Conservation (phyloP, 2,888 invertebrate genomes). For the Neelides folsomi region DNA sequence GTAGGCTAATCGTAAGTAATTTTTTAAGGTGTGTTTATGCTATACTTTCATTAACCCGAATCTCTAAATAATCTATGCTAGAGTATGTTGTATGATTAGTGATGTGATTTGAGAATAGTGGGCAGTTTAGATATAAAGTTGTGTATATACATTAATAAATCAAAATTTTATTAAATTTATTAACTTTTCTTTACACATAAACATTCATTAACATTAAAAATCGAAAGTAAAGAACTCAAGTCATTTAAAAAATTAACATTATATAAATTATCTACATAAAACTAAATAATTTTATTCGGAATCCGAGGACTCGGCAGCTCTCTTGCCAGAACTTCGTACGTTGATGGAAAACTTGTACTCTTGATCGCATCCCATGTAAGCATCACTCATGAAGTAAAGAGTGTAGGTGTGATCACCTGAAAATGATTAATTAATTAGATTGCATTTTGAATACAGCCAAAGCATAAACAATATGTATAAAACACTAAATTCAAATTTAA, state of each 20-base stretch:
- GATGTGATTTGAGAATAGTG: too few species aligned
- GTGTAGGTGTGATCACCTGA: slow-evolving; percentile 76
- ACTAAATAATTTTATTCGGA: slow-evolving; percentile 8
- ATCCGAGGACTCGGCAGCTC: slow-evolving; percentile 16
- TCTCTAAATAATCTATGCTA: too few species aligned
- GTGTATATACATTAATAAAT: too few species aligned
- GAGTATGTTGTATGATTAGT: too few species aligned
- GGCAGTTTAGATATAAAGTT: too few species aligned
- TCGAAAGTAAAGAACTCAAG: background rate
- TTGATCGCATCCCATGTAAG: slow-evolving; percentile 98
- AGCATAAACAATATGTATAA: background rate
- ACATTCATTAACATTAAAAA: background rate
- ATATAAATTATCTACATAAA: background rate
- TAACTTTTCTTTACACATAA: too few species aligned
- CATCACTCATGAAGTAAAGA: slow-evolving; percentile 97
- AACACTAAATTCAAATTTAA: background rate
- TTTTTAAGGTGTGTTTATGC: too few species aligned
- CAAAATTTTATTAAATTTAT: too few species aligned
- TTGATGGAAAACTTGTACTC: slow-evolving; percentile 87
- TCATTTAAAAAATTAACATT: background rate
- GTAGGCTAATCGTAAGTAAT: too few species aligned
- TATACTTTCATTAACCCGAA: too few species aligned
- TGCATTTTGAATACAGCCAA: background rate
- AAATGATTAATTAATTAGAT: slow-evolving; percentile 11
- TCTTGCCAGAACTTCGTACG: slow-evolving; percentile 47